Evolutionary conservation across 2,797 vertebrate genomes (phyloP), one percentile per base, ranked within the genome.

Genomic region (Coregonus suidteri): DNA sequence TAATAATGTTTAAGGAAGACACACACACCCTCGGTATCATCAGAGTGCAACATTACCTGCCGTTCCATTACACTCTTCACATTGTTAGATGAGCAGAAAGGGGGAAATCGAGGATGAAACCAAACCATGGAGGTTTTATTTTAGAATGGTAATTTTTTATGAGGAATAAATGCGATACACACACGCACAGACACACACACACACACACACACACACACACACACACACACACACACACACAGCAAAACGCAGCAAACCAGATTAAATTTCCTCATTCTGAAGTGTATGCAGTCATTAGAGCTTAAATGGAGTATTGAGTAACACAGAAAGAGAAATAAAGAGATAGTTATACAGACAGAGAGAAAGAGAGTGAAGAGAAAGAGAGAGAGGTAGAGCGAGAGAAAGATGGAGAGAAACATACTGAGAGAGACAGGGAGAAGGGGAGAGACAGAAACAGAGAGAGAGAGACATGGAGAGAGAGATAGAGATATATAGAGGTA

Each of bases 21-120:
- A 25, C 25, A 25, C 25, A 25, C 25, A 25, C 25, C 18, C 73
- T n/a, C 6, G 54, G 54, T n/a, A 56, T 56, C 18, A 56, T n/a
- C 18, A 56, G 37, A 41, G 6, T 41, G 37, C 37, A 41, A 9
- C 37, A 41, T 41, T 41, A 9, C 7, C 15, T 4, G 53, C 5
- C 4, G 54, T 88, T 88, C 90, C 93, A 91, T 93, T 92, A 92
- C 90, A 92, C 77, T 82, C 87, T 86, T 90, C 84, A 87, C 82
- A 83, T 81, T 81, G 70, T 52, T 69, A 6, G 81, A 81, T 82
- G 83, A 79, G 87, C 84, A 75, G 16, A 68, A 13, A 83, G 73
- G 71, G 80, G 81, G 83, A 86, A 87, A 88, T 80, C 80, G 83
- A 83, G 85, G 88, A 79, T 79, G 86, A 88, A 83, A 88, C 89